A percentile compares a stretch with the other conserved stretches of the same genome.
Evolutionary conservation across 2,797 vertebrate species (phyloP).

Genomic region (Caiman crocodilus): DNA sequence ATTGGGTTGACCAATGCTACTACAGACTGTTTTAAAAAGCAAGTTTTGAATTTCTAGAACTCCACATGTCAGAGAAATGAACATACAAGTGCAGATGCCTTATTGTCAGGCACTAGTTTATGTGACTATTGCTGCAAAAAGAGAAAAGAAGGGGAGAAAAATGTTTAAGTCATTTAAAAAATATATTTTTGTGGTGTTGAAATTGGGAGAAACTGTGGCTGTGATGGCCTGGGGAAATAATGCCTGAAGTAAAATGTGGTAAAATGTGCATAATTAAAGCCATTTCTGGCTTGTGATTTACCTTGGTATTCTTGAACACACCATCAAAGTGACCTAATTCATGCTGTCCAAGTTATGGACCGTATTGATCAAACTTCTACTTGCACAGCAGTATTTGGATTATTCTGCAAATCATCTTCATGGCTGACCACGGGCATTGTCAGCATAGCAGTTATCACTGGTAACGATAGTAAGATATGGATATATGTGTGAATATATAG

Average conservation of each 20-base stretch:
- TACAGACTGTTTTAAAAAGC: constrained; percentile 34
- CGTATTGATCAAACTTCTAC: constrained; percentile 55
- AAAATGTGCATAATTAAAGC: background rate
- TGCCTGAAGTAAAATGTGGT: background rate
- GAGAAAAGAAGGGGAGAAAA: background rate
- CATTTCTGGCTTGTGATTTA: background rate
- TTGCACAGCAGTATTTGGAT: constrained; percentile 62
- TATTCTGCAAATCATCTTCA: constrained; percentile 72
- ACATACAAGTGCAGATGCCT: constrained; percentile 76
- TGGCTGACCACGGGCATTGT: constrained; percentile 10
- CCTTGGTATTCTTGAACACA: constrained; percentile 37
- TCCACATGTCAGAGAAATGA: constrained; percentile 77
- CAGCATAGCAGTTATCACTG: background rate
- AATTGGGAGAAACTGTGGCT: background rate
- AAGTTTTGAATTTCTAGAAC: constrained; percentile 71
- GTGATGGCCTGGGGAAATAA: background rate
- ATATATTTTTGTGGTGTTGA: background rate
- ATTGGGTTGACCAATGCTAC: background rate
- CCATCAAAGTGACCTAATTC: constrained; percentile 38
- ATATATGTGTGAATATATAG: background rate
- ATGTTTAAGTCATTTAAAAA: constrained; percentile 13
- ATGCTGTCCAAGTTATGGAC: constrained; percentile 27
- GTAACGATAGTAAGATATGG: background rate
- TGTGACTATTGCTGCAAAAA: constrained; percentile 34
- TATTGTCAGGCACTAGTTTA: constrained; percentile 67